Conservation (phyloP, 92 coral and sea anemone genomes). For the Heliopora coerulea region DNA sequence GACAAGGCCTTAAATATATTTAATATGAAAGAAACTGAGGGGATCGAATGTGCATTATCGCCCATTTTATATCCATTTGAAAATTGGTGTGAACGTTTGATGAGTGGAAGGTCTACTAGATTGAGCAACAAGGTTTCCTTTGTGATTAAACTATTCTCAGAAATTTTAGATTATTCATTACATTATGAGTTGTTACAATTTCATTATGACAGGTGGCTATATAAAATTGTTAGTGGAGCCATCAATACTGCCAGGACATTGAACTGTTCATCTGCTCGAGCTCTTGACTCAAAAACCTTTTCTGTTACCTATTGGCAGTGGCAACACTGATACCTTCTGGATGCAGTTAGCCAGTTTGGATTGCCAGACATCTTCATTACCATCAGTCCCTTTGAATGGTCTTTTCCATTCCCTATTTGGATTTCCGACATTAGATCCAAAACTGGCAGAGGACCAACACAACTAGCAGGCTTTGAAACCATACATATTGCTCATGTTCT, state of each 20-base stretch:
- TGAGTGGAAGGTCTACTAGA: slow-evolving; percentile 31
- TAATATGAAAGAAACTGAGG: no score
- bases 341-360: slow-evolving; percentile 63
- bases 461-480: slow-evolving; percentile 42
- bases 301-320: slow-evolving; percentile 56
- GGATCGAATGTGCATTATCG: no score
- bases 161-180: slow-evolving; percentile 4
- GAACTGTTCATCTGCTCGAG: slow-evolving; percentile 48
- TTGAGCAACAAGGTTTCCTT: slow-evolving; percentile 33
- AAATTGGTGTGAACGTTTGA: no score
- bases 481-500: slow-evolving; percentile 44
- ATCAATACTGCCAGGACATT: slow-evolving; percentile 12
- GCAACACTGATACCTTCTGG: slow-evolving; percentile 58
- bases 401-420: slow-evolving; percentile 59
- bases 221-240: slow-evolving; percentile 55
- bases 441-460: slow-evolving; percentile 47
- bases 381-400: slow-evolving; percentile 64
- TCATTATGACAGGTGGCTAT: slow-evolving; percentile 59
- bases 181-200: slow-evolving; percentile 57
- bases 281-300: slow-evolving; percentile 56
- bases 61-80: no score
- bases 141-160: slow-evolving; percentile 28
- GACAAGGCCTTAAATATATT: no score
- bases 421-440: not conserved
- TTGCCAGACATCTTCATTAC: slow-evolving; percentile 55